These are phyloP conservation scores for Boleophthalmus pectinirostris DNA, from an alignment of 2,113 vertebrate species.

Conservation along the genomic window DNA sequence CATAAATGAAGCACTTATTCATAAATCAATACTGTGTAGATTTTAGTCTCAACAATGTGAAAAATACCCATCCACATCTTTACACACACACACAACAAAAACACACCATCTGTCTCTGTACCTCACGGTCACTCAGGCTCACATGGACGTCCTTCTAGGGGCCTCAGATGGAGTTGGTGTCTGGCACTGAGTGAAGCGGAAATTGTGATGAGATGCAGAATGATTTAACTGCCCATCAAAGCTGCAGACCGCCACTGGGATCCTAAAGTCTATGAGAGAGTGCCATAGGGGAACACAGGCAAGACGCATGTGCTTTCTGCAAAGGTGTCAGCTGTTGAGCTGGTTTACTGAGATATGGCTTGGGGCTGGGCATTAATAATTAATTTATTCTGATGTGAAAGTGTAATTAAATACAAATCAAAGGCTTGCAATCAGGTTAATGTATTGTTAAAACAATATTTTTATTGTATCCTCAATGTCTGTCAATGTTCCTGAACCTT, in stretches of 20 bases:
- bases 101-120: slow-evolving; percentile 50
- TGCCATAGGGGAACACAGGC: slow-evolving; percentile 9
- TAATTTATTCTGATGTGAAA: no score
- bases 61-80: no score
- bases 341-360: slow-evolving; percentile 43
- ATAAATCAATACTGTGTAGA: no score
- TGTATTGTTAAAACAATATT: no score
- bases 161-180: slow-evolving; percentile 39
- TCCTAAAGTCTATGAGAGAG: slow-evolving; percentile 15
- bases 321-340: slow-evolving; percentile 31
- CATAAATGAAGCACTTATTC: no score
- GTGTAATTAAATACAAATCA: no score
- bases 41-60: no score
- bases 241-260: slow-evolving; percentile 27
- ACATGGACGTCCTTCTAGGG: slow-evolving; percentile 17
- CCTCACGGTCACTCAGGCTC: slow-evolving; percentile 23
- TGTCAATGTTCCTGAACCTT: no score
- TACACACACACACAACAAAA: slow-evolving; percentile 25
- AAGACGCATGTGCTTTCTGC: slow-evolving; percentile 17
- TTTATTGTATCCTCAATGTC: no score
- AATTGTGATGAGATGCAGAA: slow-evolving; percentile 47
- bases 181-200: slow-evolving; percentile 30
- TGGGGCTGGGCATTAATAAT: not conserved
- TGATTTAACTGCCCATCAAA: slow-evolving; percentile 62
- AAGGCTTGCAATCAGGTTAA: no score